Percentiles rank a stretch among this genome's conserved stretches.
phyloP scores from a whole-genome alignment of 2,797 vertebrate species.

The Momotus momota region DNA sequence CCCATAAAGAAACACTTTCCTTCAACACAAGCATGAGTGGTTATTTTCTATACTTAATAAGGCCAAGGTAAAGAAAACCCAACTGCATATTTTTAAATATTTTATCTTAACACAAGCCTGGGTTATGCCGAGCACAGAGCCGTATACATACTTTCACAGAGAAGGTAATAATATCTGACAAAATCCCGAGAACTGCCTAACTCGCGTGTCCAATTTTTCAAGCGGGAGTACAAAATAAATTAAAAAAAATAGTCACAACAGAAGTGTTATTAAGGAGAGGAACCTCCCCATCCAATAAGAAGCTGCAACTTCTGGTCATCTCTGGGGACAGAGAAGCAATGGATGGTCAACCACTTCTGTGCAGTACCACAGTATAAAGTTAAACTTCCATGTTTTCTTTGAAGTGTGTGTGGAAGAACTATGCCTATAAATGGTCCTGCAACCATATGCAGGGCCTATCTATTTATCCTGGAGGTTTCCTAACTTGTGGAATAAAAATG shows the following conservation, averaged over 20 bases:
- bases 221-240: background rate
- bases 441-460: background rate
- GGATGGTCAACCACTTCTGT: background rate
- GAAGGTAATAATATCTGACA: background rate
- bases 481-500: background rate
- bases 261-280: background rate
- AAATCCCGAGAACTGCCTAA: background rate
- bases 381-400: background rate
- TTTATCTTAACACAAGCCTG: slow-evolving; percentile 36
- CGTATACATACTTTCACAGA: background rate
- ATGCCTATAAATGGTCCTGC: background rate
- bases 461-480: background rate
- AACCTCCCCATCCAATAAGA: background rate
- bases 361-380: background rate
- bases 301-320: background rate
- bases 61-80: slow-evolving; percentile 65
- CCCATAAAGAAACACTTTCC: slow-evolving; percentile 38
- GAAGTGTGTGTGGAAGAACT: background rate
- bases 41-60: slow-evolving; percentile 23
- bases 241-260: background rate
- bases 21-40: background rate
- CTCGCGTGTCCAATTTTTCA: background rate
- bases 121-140: slow-evolving; percentile 29
- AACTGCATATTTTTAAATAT: slow-evolving; percentile 17
- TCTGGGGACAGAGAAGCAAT: background rate